Conservation (phyloP, 2,797 vertebrate genomes). For the Melanotaenia nigrans region DNA sequence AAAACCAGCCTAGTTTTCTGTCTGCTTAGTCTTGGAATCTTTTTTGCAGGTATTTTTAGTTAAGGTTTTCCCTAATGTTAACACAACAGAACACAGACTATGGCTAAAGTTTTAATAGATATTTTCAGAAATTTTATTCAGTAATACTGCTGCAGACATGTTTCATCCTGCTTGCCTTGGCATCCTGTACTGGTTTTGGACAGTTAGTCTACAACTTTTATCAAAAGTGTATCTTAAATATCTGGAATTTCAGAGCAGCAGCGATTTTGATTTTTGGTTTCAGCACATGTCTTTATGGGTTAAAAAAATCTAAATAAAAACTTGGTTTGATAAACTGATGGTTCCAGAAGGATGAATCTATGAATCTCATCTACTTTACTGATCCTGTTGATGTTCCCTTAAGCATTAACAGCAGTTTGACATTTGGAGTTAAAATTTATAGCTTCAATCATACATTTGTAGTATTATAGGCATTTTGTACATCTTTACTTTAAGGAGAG, state of each 20-base stretch:
- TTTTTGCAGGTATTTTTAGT: constrained; percentile 23
- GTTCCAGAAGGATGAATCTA: not conserved
- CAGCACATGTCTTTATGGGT: too few species aligned
- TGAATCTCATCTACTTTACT: not conserved
- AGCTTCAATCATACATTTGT: not conserved
- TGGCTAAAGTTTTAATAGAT: too few species aligned
- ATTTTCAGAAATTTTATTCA: too few species aligned
- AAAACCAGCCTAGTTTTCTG: constrained; percentile 44
- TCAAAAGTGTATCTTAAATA: too few species aligned
- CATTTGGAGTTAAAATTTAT: not conserved
- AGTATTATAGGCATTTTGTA: not conserved
- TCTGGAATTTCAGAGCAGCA: too few species aligned
- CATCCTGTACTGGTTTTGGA: not conserved
- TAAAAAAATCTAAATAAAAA: not conserved
- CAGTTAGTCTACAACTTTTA: not conserved
- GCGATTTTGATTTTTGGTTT: too few species aligned
- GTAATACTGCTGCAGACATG: not conserved
- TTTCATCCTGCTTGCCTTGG: not conserved
- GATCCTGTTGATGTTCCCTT: not conserved
- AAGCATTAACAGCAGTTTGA: not conserved
- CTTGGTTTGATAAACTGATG: not conserved
- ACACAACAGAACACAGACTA: too few species aligned
- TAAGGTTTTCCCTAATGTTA: not conserved
- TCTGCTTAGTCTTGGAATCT: constrained; percentile 34
- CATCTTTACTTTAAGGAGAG: too few species aligned